These are phyloP conservation scores for Argya squamiceps DNA, from an alignment of 2,797 vertebrate genomes.

Conservation along the genomic window DNA sequence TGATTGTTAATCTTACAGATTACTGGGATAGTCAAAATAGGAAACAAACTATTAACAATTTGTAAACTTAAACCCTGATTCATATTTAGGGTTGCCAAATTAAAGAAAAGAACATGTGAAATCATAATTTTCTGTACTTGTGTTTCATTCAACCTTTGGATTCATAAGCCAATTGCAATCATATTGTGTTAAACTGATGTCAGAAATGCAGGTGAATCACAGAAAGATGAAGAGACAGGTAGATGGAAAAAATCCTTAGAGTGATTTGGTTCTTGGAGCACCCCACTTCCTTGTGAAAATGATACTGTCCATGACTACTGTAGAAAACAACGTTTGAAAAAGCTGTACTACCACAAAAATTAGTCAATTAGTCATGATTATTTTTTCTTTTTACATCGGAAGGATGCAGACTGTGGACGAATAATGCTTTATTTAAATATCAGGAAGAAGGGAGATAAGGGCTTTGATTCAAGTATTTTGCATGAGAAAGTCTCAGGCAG, in stretches of 20 bases:
- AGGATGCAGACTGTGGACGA: background rate
- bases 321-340: background rate
- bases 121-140: background rate
- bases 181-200: background rate
- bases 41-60: background rate
- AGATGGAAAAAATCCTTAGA: background rate
- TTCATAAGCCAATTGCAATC: background rate
- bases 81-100: background rate
- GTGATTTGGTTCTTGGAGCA: background rate
- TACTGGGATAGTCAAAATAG: background rate
- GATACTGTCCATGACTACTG: background rate
- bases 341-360: background rate
- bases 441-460: background rate
- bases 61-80: background rate
- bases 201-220: background rate
- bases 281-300: background rate
- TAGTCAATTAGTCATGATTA: background rate
- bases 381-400: background rate
- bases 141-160: background rate
- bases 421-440: background rate
- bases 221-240: background rate
- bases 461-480: background rate
- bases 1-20: background rate
- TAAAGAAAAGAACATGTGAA: background rate
- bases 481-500: background rate